Evolutionary conservation across 2,888 invertebrate species (phyloP).

Genomic region (Caenorhabditis sulstoni): DNA sequence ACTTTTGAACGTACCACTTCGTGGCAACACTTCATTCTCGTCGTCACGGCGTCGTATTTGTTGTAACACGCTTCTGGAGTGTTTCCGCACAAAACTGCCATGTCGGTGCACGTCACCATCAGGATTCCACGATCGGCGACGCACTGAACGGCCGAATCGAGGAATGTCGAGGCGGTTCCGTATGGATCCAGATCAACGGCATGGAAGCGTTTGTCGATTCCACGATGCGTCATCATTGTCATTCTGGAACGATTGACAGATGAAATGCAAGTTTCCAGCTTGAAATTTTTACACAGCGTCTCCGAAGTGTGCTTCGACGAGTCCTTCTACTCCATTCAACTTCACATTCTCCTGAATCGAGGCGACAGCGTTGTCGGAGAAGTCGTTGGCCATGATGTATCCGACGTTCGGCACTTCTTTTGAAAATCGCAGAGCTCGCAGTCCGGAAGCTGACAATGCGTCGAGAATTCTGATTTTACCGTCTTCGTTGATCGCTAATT

Average conservation of each 20-base stretch:
- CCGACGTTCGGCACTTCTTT: constrained; percentile 85
- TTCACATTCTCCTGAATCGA: constrained; percentile 89
- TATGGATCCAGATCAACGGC: constrained; percentile 97
- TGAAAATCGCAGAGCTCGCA: constrained; percentile 95
- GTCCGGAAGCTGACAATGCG: constrained; percentile 94
- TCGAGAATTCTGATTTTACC: constrained; percentile 86
- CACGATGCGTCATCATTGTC: constrained; percentile 89
- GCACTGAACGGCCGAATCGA: constrained; percentile 88
- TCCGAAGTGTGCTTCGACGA: constrained; percentile 87
- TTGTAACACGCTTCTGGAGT: constrained; percentile 92
- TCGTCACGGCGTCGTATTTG: constrained; percentile 93
- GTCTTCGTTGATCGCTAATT: constrained; percentile 50
- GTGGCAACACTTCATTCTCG: constrained; percentile 91
- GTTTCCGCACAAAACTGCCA: constrained; percentile 94
- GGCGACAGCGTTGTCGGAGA: constrained; percentile 89
- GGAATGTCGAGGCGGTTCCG: constrained; percentile 93
- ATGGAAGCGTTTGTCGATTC: constrained; percentile 86
- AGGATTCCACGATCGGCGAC: constrained; percentile 85
- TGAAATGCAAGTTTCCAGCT: too few species aligned
- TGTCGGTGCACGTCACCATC: constrained; percentile 96
- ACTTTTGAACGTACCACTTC: constrained; percentile 87
- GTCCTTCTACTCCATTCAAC: constrained; percentile 86
- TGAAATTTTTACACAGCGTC: constrained; percentile 88
- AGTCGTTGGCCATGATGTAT: constrained; percentile 83
- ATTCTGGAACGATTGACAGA: constrained; percentile 86